Conservation (phyloP, 2,888 invertebrate genomes). For the Eristalinus sepulchralis region DNA sequence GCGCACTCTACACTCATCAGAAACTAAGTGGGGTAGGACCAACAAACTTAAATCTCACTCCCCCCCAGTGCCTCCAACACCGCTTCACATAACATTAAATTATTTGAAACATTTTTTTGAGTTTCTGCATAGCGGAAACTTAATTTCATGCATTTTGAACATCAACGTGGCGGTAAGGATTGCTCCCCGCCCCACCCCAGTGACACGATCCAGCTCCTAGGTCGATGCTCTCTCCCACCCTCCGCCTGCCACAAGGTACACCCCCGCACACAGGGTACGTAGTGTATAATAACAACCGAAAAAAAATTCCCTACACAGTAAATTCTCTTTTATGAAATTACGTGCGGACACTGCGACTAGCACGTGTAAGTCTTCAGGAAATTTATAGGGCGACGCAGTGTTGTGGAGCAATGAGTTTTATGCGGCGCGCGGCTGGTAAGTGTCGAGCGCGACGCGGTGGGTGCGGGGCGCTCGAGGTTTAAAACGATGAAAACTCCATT, state of each 20-base stretch:
- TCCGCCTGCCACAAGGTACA: neutral
- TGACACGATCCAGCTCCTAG: neutral
- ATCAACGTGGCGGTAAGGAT: conserved; percentile 72
- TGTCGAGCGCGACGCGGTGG: conserved; percentile 37
- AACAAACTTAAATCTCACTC: neutral
- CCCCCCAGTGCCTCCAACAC: conserved; percentile 1
- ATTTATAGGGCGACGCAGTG: conserved; percentile 53
- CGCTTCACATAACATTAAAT: conserved; percentile 62
- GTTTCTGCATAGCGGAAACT: conserved; percentile 68
- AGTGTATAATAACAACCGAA: neutral
- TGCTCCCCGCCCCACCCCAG: neutral
- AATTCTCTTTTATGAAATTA: conserved; percentile 12
- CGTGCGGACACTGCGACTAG: conserved; percentile 35
- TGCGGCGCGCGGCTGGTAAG: conserved; percentile 39
- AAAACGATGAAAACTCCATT: conserved; percentile 51
- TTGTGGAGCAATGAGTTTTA: conserved; percentile 57
- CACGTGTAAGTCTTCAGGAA: conserved; percentile 24
- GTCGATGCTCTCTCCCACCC: neutral
- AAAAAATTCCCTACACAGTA: neutral
- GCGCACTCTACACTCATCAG: neutral
- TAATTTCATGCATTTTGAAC: conserved; percentile 78
- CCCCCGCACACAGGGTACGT: neutral
- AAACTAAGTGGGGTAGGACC: neutral
- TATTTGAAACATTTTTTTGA: conserved; percentile 58
- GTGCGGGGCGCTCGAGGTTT: conserved; percentile 21